A percentile compares a stretch with the other conserved stretches of the same genome.
Evolutionary conservation across 1,140 invertebrate species (phyloP).

Genomic region (Panagrolaimus sp.): DNA sequence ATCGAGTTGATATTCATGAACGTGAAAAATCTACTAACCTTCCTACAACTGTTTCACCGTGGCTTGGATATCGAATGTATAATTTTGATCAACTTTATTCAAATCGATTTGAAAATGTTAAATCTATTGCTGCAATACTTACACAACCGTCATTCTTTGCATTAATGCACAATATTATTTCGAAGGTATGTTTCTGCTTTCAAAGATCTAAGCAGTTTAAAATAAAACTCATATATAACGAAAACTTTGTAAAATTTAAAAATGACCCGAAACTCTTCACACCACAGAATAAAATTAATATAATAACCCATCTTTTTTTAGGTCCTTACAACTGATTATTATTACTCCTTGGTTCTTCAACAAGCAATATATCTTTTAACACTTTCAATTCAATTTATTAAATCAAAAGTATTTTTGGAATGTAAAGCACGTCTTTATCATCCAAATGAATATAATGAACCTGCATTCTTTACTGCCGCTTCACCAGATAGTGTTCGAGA

Average conservation of each 20-base stretch:
- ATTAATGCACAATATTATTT: neutral
- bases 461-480: neutral
- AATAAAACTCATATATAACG: no score
- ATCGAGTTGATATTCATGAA: slow-evolving; percentile 11
- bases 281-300: no score
- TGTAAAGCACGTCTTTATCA: neutral
- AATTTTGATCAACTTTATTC: slow-evolving; percentile 15
- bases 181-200: neutral
- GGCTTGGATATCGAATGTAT: slow-evolving; percentile 14
- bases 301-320: slow-evolving; percentile 1
- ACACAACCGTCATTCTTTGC: neutral
- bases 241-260: no score
- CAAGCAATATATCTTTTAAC: slow-evolving; percentile 18
- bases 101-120: neutral
- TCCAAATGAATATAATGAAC: slow-evolving; percentile 3
- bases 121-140: neutral
- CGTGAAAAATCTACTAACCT: slow-evolving; percentile 7
- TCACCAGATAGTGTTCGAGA: neutral
- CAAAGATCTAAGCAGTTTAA: no score
- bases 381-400: neutral
- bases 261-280: no score
- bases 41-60: neutral
- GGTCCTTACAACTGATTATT: neutral
- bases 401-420: neutral
- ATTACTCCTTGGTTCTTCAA: slow-evolving; percentile 10